Conservation (phyloP, 2,113 vertebrate species). For the Puntigrus tetrazona region DNA sequence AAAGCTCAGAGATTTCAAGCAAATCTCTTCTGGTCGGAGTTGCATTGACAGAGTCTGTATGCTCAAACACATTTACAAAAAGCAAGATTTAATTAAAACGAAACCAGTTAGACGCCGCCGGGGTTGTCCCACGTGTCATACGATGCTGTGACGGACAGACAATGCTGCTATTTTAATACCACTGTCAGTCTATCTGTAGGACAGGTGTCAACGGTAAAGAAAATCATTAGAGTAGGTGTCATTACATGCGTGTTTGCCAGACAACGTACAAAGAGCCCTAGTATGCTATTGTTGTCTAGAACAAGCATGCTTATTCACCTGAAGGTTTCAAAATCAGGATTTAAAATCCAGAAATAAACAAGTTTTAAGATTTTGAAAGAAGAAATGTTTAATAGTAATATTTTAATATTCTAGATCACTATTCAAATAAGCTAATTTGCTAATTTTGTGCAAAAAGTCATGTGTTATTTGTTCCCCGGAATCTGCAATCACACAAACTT, state of each 20-base stretch:
- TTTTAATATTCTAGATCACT: neutral
- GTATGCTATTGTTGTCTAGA: neutral
- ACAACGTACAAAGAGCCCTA: neutral
- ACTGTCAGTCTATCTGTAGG: neutral
- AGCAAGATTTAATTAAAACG: neutral
- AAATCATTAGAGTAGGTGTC: slow-evolving; percentile 1
- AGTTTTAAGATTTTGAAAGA: neutral
- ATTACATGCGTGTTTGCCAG: slow-evolving; percentile 11
- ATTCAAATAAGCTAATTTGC: neutral
- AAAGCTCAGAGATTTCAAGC: neutral
- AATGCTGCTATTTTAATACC: neutral
- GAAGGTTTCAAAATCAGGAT: neutral
- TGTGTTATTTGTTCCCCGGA: neutral
- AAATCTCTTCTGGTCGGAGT: neutral
- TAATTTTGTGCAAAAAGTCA: neutral
- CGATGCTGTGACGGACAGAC: neutral
- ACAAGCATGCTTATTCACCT: neutral
- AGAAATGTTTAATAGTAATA: neutral
- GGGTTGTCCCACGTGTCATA: neutral
- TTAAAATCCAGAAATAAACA: neutral
- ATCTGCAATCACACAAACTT: neutral
- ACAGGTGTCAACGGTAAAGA: slow-evolving; percentile 23
- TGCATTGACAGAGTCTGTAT: neutral
- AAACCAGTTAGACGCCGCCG: neutral
- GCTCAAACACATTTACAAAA: neutral